phyloP scores from a whole-genome alignment of 2,113 vertebrate species.

The Datnioides undecimradiatus region DNA sequence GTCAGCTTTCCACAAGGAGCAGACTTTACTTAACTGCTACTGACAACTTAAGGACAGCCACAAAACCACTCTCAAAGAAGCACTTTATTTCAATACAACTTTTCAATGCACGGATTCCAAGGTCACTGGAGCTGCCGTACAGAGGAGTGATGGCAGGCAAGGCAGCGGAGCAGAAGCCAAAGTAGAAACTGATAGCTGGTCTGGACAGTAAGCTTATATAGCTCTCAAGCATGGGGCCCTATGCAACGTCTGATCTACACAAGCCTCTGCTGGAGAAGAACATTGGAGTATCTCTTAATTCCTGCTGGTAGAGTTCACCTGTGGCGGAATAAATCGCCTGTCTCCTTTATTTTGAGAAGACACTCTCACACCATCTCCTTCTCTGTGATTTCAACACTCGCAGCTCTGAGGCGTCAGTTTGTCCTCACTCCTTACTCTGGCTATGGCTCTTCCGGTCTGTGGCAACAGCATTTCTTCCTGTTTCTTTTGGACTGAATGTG shows the following conservation, averaged over 20 bases:
- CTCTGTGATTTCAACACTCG: conserved; percentile 29
- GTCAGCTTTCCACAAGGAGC: conserved; percentile 79
- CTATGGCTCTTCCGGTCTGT: conserved; percentile 32
- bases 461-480: conserved; percentile 29
- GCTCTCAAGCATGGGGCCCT: conserved; percentile 50
- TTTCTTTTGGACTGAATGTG: conserved; percentile 43
- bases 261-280: conserved; percentile 36
- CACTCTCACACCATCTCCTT: conserved; percentile 5
- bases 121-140: conserved; percentile 33
- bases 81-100: conserved; percentile 26
- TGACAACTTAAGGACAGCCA: conserved; percentile 55
- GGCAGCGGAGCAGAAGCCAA: conserved; percentile 43
- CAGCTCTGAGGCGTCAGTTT: background rate
- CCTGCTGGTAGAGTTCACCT: conserved; percentile 22
- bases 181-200: conserved; percentile 59
- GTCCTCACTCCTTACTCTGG: conserved; percentile 23
- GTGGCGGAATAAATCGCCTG: background rate
- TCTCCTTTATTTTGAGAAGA: conserved; percentile 36
- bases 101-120: conserved; percentile 48
- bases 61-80: conserved; percentile 35
- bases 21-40: conserved; percentile 69
- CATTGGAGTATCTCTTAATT: conserved; percentile 39
- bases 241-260: conserved; percentile 19
- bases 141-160: conserved; percentile 12
- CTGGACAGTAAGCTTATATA: conserved; percentile 48